Percentiles rank a stretch among this genome's conserved stretches.
Conservation (phyloP, 2,797 vertebrate species). For the Eulemur rubriventer region DNA sequence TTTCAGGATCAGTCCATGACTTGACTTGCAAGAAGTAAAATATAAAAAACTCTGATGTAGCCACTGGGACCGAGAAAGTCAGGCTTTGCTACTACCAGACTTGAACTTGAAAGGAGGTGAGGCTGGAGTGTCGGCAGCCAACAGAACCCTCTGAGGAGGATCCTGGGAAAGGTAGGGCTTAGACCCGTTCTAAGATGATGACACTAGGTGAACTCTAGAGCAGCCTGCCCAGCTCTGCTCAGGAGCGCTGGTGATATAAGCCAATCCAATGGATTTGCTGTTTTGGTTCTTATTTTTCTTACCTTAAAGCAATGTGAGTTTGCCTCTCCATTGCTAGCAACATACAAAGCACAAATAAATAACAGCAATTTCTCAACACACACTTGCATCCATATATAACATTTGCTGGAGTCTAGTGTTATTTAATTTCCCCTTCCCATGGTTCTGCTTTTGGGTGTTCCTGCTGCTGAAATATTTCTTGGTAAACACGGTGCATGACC, state of each 20-base stretch:
- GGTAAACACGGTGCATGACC: background rate
- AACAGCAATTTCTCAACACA: background rate
- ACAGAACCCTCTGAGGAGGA: background rate
- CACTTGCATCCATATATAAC: background rate
- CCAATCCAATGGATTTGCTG: background rate
- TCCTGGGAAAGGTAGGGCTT: background rate
- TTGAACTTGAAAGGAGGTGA: background rate
- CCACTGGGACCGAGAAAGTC: background rate
- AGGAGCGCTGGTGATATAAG: background rate
- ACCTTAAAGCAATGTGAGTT: background rate
- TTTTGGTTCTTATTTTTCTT: background rate
- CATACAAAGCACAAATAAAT: background rate
- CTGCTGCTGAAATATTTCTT: background rate
- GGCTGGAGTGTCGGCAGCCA: background rate
- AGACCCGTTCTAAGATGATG: background rate
- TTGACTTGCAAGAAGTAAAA: background rate
- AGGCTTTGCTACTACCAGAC: background rate
- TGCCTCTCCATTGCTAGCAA: background rate
- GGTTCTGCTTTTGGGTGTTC: background rate
- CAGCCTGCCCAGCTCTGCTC: background rate
- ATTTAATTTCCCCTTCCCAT: background rate
- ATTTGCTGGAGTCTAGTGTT: background rate
- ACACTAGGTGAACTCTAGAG: background rate
- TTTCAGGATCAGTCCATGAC: background rate
- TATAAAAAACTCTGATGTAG: background rate